Percentiles rank a stretch among this genome's conserved stretches.
Conservation (phyloP, 2,113 vertebrate species). For the Cathartes aura region DNA sequence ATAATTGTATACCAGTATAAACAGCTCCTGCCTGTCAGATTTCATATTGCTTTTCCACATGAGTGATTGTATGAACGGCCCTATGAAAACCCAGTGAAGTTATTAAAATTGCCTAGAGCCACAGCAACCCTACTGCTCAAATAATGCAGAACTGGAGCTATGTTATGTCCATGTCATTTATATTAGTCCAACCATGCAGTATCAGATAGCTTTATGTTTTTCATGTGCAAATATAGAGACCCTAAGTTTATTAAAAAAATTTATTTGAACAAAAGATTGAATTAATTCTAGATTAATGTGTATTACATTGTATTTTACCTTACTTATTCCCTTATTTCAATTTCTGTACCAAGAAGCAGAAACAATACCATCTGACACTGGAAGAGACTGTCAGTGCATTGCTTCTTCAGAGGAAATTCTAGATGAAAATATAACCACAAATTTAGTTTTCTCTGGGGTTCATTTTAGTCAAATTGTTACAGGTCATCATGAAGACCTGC, state of each 20-base stretch:
- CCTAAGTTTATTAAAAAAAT: not conserved
- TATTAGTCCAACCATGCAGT: not conserved
- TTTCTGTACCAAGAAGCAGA: not conserved
- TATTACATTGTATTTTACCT: not conserved
- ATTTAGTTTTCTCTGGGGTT: not conserved
- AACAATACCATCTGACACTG: not conserved
- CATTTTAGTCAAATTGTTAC: not conserved
- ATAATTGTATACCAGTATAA: not conserved
- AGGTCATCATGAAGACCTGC: not conserved
- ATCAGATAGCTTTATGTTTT: not conserved
- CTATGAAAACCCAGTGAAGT: not conserved
- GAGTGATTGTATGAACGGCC: not conserved
- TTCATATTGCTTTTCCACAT: not conserved
- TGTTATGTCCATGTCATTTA: not conserved
- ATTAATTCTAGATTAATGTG: not conserved
- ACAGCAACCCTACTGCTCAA: not conserved
- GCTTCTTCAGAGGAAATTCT: not conserved
- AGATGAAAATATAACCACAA: not conserved
- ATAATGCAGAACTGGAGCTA: not conserved
- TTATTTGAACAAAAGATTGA: not conserved
- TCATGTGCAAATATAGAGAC: not conserved
- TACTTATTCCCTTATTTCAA: not conserved
- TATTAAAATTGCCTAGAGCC: not conserved
- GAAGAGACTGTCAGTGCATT: not conserved
- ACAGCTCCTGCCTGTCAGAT: not conserved